Percentiles rank a stretch among this genome's conserved stretches.
Evolutionary conservation across 2,797 vertebrate genomes (phyloP).

Genomic region (Typhlichthys eigenmanni): DNA sequence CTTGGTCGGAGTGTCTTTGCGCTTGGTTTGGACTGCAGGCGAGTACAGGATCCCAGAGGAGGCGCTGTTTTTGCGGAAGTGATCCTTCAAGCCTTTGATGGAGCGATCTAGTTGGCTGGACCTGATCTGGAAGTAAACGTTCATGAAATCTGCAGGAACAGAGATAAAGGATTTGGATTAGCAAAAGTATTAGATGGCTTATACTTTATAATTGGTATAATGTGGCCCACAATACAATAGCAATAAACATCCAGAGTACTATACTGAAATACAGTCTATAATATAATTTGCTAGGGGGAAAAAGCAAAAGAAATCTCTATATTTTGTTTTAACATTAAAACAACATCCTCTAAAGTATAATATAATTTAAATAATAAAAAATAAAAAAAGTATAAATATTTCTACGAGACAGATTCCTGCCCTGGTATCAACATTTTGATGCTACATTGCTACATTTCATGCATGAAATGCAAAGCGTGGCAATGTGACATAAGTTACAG

Average conservation of each 20-base stretch:
- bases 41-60: conserved; percentile 91
- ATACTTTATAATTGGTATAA: not conserved
- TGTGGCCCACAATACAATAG: not conserved
- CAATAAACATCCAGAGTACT: not conserved
- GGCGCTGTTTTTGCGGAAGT: conserved; percentile 95
- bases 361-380: no score
- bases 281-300: no score
- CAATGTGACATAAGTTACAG: no score
- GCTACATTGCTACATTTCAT: no score
- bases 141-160: conserved; percentile 90
- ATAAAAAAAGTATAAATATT: no score
- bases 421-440: no score
- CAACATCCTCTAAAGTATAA: no score
- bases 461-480: no score
- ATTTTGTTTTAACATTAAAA: no score
- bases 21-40: conserved; percentile 92
- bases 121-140: conserved; percentile 97
- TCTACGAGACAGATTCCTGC: no score
- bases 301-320: no score
- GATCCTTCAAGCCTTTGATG: conserved; percentile 94
- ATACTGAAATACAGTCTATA: not conserved
- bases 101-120: conserved; percentile 95
- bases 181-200: not conserved
- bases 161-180: not conserved
- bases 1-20: conserved; percentile 97